Base-by-base conservation (phyloP, 2,113 vertebrate species). In the Leucoraja erinaceus region DNA sequence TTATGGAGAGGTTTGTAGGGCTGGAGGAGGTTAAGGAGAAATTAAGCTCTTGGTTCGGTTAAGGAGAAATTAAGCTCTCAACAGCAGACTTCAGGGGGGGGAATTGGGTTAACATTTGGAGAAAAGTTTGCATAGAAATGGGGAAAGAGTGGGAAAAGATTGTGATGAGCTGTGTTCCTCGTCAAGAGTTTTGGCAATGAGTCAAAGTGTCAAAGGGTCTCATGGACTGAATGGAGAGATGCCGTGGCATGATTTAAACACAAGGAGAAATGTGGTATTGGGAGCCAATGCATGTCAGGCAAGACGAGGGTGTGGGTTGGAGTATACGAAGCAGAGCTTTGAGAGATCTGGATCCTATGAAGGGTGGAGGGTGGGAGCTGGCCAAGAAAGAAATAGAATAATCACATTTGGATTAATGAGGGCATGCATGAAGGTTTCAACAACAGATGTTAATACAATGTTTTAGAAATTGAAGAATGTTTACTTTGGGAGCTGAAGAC, bases 381-480 rank as follows among this genome's bases (percentile, higher is more conserved):
- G 28, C 56, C 83, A 63, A 14, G 11, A 59, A 22, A 59, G 81
- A 22, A 59, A 3, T 84, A 11, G 54, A 28, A 56, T 86, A 61
- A 86, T 86, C 11, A 16, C n/a, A 14, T 63, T 31, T 63, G 25
- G 25, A 84, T 63, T 86, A 11, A 12, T 66, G 83, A 31, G 61
- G 59, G 12, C 61, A 88, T 66, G 28, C 28, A 63, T 14, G 14
- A 18, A 61, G 14, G 59, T 88, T 72, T 47, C 66, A 72, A 54
- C 68, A 74, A 20, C 68, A 72, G 63, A 33, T 63, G 59, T 88
- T 86, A 86, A 88, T 31, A 63, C 61, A 6, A 14, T 66, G 61
- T 66, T 63, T 68, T 68, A 16, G 86, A 90, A 90, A 68, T 33
- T 90, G 61, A 90, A 90, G 61, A 54, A 81, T 81, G 47, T 88